phyloP scores from a whole-genome alignment of 2,797 vertebrate genomes.

The Cossypha polioptera region DNA sequence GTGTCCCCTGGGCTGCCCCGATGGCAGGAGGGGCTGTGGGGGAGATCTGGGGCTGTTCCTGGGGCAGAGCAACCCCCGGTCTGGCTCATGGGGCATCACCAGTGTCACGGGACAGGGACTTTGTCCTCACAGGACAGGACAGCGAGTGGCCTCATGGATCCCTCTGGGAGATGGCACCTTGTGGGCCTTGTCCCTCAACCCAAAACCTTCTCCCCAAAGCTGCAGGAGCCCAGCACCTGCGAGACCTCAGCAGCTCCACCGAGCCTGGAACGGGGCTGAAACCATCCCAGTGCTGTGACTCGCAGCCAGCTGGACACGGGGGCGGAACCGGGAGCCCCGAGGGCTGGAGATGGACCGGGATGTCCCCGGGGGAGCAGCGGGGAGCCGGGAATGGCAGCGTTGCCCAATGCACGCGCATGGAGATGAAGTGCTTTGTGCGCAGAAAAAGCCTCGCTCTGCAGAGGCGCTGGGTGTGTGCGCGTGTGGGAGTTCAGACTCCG shows the following conservation, averaged over 20 bases:
- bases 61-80: not conserved
- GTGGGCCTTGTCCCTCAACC: not conserved
- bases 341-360: accelerated
- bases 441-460: not conserved
- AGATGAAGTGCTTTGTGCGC: constrained; percentile 35
- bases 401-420: constrained; percentile 16
- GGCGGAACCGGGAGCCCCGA: accelerated
- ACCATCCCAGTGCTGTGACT: accelerated
- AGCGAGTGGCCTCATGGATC: accelerated
- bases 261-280: accelerated
- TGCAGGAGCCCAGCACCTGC: not conserved
- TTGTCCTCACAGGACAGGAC: not conserved
- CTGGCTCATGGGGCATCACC: not conserved
- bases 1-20: not conserved
- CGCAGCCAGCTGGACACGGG: accelerated
- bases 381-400: not conserved
- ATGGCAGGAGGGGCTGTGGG: not conserved
- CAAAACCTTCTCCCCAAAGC: not conserved
- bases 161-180: not conserved
- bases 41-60: no score
- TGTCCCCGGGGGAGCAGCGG: not conserved
- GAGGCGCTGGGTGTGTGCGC: constrained; percentile 41
- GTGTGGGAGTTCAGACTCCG: constrained; percentile 49
- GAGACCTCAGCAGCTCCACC: not conserved
- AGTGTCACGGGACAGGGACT: not conserved